Evolutionary conservation across 2,797 vertebrate species (phyloP), one percentile per base, ranked within the genome.

Genomic region (Enteromius trimaculatus): DNA sequence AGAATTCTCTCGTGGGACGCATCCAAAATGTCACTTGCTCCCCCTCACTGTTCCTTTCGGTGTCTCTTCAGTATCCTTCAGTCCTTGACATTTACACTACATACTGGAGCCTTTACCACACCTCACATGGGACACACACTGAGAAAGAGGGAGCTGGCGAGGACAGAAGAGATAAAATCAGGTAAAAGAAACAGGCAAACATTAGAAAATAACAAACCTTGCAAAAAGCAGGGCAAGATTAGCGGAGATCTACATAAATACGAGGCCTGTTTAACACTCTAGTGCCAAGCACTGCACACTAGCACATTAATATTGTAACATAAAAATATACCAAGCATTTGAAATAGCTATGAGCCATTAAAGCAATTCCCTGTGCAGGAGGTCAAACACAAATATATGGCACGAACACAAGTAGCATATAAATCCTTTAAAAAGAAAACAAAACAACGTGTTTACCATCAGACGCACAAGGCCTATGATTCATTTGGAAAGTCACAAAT

Each of bases 1-100:
- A 90, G 92, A 92, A 90, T 91, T 53, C 58, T 86, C 91, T 91
- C 44, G 0, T 55, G 91, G 91, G 92, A 92, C 70, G 84, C 75
- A 74, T 89, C 90, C 81, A 85, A 93, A 93, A 92, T 88, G 90
- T 86, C 93, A 93, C 82, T 81, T 29, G 66, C 55, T 79, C 77
- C 62, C 69, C 75, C 65, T 84, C 49, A 65, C 76, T 74, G 58
- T 65, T 82, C 83, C 84, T 84, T 83, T 80, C 80, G 19, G 87
- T 78, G 75, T 78, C 39, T 78, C 72, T 78, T 83, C 81, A 81
- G 44, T 60, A 72, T 62, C 55, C 66, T 74, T 77, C 75, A 80
- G 49, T 86, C 44, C 44, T 66, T 88, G 88, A 88, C 86, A 88
- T 88, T 88, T 88, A 86, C 85, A 82, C 71, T 87, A 74, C 81